Conservation (phyloP, 1,140 invertebrate species). For the Zaprionus africanus region DNA sequence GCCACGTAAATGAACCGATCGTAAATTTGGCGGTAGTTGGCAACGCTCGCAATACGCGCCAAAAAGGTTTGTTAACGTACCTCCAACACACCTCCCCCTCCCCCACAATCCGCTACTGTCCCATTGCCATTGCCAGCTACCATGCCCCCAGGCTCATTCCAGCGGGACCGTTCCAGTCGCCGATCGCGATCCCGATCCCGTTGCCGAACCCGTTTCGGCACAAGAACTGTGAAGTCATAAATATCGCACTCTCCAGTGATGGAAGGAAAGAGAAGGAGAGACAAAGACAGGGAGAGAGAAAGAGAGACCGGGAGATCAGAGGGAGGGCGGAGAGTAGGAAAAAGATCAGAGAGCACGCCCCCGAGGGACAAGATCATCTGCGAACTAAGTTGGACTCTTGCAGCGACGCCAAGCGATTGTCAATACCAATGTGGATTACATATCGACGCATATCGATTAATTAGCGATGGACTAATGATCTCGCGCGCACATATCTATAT, state of each 20-base stretch:
- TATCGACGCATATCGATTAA: constrained; percentile 13
- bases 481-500: constrained; percentile 1
- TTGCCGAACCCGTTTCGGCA: constrained; percentile 20
- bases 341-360: constrained; percentile 26
- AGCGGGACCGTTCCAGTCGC: not conserved
- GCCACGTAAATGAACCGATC: constrained; percentile 77
- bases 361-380: constrained; percentile 51
- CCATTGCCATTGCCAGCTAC: not conserved
- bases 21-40: constrained; percentile 72
- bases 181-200: constrained; percentile 10
- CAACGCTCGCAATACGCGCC: constrained; percentile 22
- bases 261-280: constrained; percentile 5
- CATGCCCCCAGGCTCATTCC: constrained; percentile 5
- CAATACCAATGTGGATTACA: not conserved
- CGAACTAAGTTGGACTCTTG: not conserved
- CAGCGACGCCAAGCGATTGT: not conserved
- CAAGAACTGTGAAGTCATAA: constrained; percentile 70
- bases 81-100: not conserved
- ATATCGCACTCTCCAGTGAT: constrained; percentile 45
- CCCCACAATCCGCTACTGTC: too few relatives aligned
- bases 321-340: not conserved
- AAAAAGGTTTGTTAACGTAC: constrained; percentile 43
- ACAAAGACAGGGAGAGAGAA: not conserved
- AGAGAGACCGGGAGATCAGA: not conserved
- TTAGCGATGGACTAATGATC: constrained; percentile 15